A percentile compares a stretch with the other conserved stretches of the same genome.
Evolutionary conservation across 1,140 invertebrate genomes (phyloP).

Genomic region (Diprion similis): DNA sequence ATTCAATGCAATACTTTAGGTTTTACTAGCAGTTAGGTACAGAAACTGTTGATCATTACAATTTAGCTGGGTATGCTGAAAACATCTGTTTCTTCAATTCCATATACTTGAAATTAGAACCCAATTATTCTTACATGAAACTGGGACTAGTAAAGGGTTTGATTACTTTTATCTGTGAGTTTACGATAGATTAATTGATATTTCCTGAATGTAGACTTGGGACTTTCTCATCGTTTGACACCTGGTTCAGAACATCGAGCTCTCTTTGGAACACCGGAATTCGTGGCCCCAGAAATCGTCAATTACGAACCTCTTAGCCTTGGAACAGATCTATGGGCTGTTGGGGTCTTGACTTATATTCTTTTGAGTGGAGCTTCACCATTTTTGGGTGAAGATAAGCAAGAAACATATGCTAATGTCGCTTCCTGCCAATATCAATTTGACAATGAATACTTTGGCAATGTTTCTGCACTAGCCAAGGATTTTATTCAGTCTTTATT

Average conservation of each 20-base stretch:
- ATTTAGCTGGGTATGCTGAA: no score
- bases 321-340: constrained; percentile 74
- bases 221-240: constrained; percentile 66
- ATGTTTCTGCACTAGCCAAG: constrained; percentile 65
- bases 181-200: constrained; percentile 18
- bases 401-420: constrained; percentile 72
- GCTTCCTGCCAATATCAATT: constrained; percentile 72
- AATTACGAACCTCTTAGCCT: constrained; percentile 74
- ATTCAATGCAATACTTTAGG: no score
- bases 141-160: no score
- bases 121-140: no score
- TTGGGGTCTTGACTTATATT: constrained; percentile 74
- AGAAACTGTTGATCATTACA: no score
- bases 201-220: constrained; percentile 64
- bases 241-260: constrained; percentile 64
- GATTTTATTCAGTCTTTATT: constrained; percentile 69
- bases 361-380: constrained; percentile 71
- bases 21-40: no score
- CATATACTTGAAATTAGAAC: no score
- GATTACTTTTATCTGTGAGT: constrained; percentile 8
- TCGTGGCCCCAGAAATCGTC: constrained; percentile 73
- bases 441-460: constrained; percentile 69
- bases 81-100: no score
- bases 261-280: constrained; percentile 68
- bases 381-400: constrained; percentile 72